Evolutionary conservation across 1,140 invertebrate species (phyloP), one percentile per base, ranked within the genome.

Genomic region (Diachasma alloeum): DNA sequence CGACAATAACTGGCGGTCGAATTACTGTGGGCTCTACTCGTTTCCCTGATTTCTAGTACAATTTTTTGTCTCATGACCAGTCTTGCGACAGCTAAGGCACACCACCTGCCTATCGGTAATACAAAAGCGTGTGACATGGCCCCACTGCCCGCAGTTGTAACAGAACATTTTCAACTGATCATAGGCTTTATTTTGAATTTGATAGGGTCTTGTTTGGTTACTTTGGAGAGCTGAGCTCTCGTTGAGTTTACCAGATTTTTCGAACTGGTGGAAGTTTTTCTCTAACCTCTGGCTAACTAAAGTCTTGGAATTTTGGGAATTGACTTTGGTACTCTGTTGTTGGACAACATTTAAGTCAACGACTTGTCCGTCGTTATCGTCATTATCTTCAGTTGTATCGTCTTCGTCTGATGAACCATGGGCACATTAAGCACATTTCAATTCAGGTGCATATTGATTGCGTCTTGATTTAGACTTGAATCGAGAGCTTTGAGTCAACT

Each of bases 1-100:
- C 0, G 24, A 17, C 73, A 75, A 24, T 24, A 66, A 24, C 56
- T 24, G 36, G 63, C 36, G 73, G 56, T 67, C 15, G 24, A 24
- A 19, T 69, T 77, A 77, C 70, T 77, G 75, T 46, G 46, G 69
- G 68, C 22, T 56, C 53, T 72, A 26, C 1, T 10, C 56, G 77
- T 78, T 78, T 78, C 67, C 69, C 69, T 17, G 48, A 44, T 0
- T 31, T 0, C 6, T 36, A 6, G 72, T 8, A 24, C 77, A 78
- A 53, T 78, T 39, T 68, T 68, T 72, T 44, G 53, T 78, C 15
- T 13, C 26, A 26, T 78, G 77, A 0, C 77, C 72, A 11, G 44
- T 67, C 15, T n/a, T 17, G 13, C 56, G 56, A 71, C 77, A 78
- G 15, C 63, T 24, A 37, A 15, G 22, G 46, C 72, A 78, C 22